Evolutionary conservation across 2,113 vertebrate genomes (phyloP).

Genomic region (Leptodactylus fuscus): DNA sequence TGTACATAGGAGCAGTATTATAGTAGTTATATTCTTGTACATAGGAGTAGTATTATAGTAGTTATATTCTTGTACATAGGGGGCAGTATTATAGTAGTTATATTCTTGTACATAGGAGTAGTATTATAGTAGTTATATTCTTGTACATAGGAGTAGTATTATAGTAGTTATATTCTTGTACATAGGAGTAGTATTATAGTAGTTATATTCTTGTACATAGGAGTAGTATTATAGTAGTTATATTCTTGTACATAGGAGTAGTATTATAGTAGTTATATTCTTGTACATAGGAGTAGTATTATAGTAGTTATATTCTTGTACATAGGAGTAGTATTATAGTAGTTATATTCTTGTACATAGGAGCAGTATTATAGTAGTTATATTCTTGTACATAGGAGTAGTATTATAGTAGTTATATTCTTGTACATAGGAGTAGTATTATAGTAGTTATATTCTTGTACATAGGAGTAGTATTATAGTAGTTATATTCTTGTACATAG

Average conservation of each 20-base stretch:
- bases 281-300: neutral
- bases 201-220: neutral
- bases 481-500: too few species aligned
- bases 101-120: neutral
- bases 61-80: too few species aligned
- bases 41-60: too few species aligned
- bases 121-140: neutral
- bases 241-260: neutral
- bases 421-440: neutral
- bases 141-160: neutral
- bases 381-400: neutral
- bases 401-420: slow-evolving; percentile 1
- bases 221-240: neutral
- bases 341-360: neutral
- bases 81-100: too few species aligned
- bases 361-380: neutral
- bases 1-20: neutral
- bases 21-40: neutral
- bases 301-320: neutral
- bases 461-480: too few species aligned
- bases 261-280: neutral
- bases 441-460: neutral
- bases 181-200: neutral
- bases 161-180: slow-evolving; percentile 7
- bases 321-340: neutral